Base-by-base conservation (phyloP, 1,140 invertebrate species). In the Andricus grossulariae region DNA sequence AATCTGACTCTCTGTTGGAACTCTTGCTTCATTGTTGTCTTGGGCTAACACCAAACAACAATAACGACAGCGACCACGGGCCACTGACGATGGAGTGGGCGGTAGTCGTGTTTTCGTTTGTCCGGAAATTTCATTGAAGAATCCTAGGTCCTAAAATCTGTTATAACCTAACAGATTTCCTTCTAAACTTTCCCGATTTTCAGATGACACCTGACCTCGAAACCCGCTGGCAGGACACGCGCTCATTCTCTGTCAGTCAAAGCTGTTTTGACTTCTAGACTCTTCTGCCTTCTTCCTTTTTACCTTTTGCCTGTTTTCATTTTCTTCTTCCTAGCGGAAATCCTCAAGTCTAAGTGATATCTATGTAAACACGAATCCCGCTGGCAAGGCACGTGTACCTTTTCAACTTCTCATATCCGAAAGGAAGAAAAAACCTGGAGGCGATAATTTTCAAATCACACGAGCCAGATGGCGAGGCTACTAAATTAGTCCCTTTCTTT, bases 381-480 rank as follows among this genome's bases (percentile, higher is more conserved):
- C 60, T 66, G 60, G 11, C 25, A 39, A 15, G 60, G 45, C 60
- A 66, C 60, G 60, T 66, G 60, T 66, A 66, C 60, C 60, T 66
- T 66, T 66, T 45, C 39, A 45, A 45, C 39, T 45, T 66, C 60
- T 39, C n/a, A 21, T 55, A 18, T 10, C 21, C 32, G 32, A 32
- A 66, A 66, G n/a, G 60, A 66, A 15, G 60, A 32, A 66, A 66
- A 11, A 45, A 11, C 39, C 39, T 45, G 39, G 39, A 45, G 13
- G 60, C 60, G 45, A 66, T 66, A 45, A 66, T 66, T 66, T 66
- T 66, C 32, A n/a, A 66, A 66, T 66, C 21, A 21, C 60, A 66
- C 32, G 60, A 66, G 60, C 25, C 60, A 21, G 54, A 55, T 55
- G 54, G 18, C 10, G 18, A 19, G 52, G 8, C 19, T 10, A 5